Evolutionary conservation across 2,797 vertebrate genomes (phyloP).

Genomic region (Morelia viridis): DNA sequence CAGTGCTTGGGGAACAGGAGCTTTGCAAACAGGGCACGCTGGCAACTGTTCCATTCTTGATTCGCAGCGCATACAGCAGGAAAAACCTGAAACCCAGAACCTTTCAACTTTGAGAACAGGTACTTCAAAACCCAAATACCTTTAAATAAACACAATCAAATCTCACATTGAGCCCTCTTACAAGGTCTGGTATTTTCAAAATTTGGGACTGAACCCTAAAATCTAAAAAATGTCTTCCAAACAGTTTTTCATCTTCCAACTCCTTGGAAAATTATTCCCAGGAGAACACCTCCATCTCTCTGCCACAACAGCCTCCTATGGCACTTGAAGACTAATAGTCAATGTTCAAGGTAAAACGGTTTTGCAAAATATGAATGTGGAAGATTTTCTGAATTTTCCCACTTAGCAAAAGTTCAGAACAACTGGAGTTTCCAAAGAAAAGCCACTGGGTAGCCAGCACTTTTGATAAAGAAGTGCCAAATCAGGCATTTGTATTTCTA

Average conservation of each 20-base stretch:
- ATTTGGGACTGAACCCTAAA: background rate
- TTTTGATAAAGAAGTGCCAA: background rate
- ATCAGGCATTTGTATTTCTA: background rate
- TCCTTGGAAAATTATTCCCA: background rate
- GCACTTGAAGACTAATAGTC: background rate
- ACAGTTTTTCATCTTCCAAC: background rate
- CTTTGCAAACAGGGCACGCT: background rate
- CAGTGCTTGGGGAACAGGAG: background rate
- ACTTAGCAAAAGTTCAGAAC: background rate
- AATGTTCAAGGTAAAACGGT: background rate
- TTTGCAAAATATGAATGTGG: background rate
- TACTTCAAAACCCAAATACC: background rate
- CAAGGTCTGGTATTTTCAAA: background rate
- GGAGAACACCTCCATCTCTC: background rate
- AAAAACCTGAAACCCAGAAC: background rate
- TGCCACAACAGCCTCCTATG: background rate
- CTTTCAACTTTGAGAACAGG: background rate
- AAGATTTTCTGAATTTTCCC: background rate
- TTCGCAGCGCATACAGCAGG: background rate
- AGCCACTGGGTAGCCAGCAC: too few relatives aligned
- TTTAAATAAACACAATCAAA: background rate
- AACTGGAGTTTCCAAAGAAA: background rate
- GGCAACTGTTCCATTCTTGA: background rate
- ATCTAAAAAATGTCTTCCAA: background rate
- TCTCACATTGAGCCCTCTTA: background rate